phyloP scores from a whole-genome alignment of 2,113 vertebrate species.

The Centropus bengalensis region DNA sequence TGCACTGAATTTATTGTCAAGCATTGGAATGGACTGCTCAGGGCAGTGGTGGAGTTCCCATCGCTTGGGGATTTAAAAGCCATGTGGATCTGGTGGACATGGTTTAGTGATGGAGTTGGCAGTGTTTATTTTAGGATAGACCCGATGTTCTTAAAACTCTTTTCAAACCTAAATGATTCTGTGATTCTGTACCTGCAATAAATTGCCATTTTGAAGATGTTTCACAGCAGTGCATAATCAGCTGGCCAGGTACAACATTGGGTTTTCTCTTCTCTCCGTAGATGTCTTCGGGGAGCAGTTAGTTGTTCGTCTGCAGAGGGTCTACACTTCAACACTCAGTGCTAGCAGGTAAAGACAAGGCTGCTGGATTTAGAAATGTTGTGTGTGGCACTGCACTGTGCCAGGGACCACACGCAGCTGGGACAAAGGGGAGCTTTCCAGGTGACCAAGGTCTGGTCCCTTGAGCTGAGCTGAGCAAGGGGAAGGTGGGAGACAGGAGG shows the following conservation, averaged over 20 bases:
- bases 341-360: neutral
- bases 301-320: neutral
- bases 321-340: neutral
- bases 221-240: neutral
- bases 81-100: fast-evolving
- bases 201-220: neutral
- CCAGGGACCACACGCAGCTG: neutral
- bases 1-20: neutral
- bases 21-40: neutral
- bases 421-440: neutral
- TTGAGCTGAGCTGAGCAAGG: neutral
- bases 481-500: neutral
- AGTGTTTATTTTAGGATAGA: neutral
- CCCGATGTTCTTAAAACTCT: neutral
- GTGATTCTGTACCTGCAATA: neutral
- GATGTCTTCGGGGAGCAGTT: neutral
- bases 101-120: neutral
- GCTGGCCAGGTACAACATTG: neutral
- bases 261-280: neutral
- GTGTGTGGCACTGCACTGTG: neutral
- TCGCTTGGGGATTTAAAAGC: neutral
- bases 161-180: neutral
- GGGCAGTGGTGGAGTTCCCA: neutral
- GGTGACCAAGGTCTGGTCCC: neutral
- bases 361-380: neutral